Conservation (phyloP, 2,113 vertebrate species). For the Loxodonta africana region DNA sequence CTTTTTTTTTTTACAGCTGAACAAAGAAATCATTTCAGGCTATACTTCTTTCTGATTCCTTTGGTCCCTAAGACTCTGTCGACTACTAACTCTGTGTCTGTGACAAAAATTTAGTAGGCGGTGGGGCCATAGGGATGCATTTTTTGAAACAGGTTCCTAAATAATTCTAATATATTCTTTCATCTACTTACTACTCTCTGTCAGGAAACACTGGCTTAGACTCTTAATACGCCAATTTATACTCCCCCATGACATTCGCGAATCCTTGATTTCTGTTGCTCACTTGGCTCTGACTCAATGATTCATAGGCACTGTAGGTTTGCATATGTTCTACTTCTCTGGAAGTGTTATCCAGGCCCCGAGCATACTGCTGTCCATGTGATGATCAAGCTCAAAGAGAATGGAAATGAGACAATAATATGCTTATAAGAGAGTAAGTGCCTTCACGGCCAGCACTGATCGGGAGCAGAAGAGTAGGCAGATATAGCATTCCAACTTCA, state of each 20-base stretch:
- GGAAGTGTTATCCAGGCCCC: not conserved
- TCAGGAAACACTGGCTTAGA: not conserved
- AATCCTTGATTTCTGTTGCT: not conserved
- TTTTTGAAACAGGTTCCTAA: slow-evolving; percentile 25
- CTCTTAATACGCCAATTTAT: not conserved
- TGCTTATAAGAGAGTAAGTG: not conserved
- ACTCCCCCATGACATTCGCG: not conserved
- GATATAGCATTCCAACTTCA: not conserved
- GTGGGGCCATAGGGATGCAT: not conserved
- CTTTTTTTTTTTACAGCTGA: not conserved
- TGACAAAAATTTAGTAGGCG: not conserved
- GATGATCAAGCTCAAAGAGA: not conserved
- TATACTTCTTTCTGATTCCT: not conserved
- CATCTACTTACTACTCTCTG: not conserved
- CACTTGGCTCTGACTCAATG: not conserved
- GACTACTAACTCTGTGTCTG: not conserved
- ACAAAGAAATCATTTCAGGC: not conserved
- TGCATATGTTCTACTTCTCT: slow-evolving; percentile 25
- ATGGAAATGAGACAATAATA: not conserved
- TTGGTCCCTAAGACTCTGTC: not conserved
- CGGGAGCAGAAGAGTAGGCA: not conserved
- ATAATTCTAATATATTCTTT: not conserved
- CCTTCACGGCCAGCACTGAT: not conserved
- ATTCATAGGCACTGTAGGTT: not conserved
- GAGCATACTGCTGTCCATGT: not conserved